A percentile compares a stretch with the other conserved stretches of the same genome.
Evolutionary conservation across 2,888 invertebrate species (phyloP).

Genomic region (Baccha elongata): DNA sequence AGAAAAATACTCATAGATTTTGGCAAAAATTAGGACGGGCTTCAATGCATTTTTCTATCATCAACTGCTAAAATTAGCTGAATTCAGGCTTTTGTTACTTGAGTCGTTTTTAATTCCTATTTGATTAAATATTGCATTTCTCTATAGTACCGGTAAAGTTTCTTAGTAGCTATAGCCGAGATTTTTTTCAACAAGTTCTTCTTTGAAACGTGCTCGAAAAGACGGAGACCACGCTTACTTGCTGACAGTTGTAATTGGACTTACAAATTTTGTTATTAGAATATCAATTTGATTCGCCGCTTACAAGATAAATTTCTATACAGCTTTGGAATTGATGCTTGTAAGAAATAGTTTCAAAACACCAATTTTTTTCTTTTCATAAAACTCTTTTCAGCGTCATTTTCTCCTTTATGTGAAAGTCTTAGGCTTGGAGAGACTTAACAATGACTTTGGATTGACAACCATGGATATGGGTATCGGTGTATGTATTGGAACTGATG

Average conservation of each 20-base stretch:
- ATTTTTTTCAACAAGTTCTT: background rate
- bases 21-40: slow-evolving; percentile 73
- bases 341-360: slow-evolving; percentile 73
- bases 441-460: slow-evolving; percentile 90
- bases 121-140: slow-evolving; percentile 91
- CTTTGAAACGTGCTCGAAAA: slow-evolving; percentile 83
- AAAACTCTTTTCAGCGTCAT: background rate
- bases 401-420: slow-evolving; percentile 88
- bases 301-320: slow-evolving; percentile 75
- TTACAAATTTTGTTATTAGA: slow-evolving; percentile 86
- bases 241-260: slow-evolving; percentile 85
- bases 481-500: slow-evolving; percentile 85
- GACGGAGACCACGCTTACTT: slow-evolving; percentile 52
- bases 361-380: background rate
- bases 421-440: slow-evolving; percentile 89
- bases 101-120: slow-evolving; percentile 88
- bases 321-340: slow-evolving; percentile 78
- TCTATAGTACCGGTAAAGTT: slow-evolving; percentile 83
- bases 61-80: slow-evolving; percentile 75
- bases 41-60: slow-evolving; percentile 77
- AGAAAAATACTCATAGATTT: slow-evolving; percentile 19
- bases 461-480: slow-evolving; percentile 90
- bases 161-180: background rate
- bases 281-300: slow-evolving; percentile 77
- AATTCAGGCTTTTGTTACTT: slow-evolving; percentile 80